Evolutionary conservation across 2,113 vertebrate species (phyloP).

Genomic region (Octodon degus): DNA sequence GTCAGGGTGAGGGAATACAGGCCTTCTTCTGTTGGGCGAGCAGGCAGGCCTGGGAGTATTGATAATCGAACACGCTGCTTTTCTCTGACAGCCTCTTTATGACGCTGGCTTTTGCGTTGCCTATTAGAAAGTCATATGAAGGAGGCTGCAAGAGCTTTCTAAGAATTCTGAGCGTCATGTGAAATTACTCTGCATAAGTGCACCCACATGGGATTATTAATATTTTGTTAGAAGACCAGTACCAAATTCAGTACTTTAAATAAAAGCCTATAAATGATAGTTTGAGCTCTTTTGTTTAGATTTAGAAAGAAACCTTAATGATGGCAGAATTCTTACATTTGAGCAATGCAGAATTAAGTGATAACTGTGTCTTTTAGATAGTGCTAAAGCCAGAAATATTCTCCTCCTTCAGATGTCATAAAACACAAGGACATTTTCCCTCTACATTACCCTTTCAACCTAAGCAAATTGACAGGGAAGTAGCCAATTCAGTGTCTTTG

Average conservation of each 20-base stretch:
- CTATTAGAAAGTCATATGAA: constrained; percentile 44
- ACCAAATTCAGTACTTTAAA: background rate
- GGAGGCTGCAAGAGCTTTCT: constrained; percentile 51
- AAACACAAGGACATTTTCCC: constrained; percentile 5
- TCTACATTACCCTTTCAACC: background rate
- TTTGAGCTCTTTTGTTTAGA: background rate
- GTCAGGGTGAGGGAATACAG: constrained; percentile 68
- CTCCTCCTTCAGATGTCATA: background rate
- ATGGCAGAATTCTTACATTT: constrained; percentile 1
- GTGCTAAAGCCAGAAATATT: background rate
- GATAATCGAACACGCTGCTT: background rate
- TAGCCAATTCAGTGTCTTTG: constrained; percentile 33
- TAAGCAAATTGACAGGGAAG: background rate
- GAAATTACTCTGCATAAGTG: background rate
- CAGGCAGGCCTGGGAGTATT: constrained; percentile 44
- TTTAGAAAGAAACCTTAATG: background rate
- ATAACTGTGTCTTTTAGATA: constrained; percentile 45
- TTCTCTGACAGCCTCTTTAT: background rate
- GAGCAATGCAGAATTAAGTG: constrained; percentile 62
- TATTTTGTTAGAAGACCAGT: constrained; percentile 16
- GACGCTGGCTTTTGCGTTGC: background rate
- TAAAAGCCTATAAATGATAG: background rate
- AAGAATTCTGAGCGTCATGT: background rate
- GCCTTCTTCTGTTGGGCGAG: constrained; percentile 59
- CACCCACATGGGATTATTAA: background rate